These are phyloP conservation scores for Chymomyza caudatula DNA, from an alignment of 2,888 invertebrate species.

Conservation along the genomic window DNA sequence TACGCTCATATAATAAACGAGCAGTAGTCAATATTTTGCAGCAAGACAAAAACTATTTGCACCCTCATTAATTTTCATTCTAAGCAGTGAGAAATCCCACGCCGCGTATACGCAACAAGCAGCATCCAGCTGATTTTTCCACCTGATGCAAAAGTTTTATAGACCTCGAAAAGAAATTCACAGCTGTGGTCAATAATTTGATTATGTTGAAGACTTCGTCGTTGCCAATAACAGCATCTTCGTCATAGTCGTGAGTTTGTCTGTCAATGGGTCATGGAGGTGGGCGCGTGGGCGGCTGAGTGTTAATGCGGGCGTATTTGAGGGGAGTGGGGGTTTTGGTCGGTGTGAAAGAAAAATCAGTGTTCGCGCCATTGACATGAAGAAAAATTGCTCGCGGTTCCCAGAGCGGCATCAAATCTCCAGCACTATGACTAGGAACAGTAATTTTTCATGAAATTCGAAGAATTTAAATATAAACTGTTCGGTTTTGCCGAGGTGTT, in stretches of 20 bases:
- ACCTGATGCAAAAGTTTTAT: slow-evolving; percentile 21
- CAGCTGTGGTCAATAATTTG: slow-evolving; percentile 42
- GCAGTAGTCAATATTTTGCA: slow-evolving; percentile 1
- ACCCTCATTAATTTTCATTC: slow-evolving; percentile 27
- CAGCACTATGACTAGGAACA: slow-evolving; percentile 3
- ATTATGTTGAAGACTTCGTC: slow-evolving; percentile 13
- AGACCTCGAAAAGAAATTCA: slow-evolving; percentile 13
- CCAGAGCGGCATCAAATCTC: slow-evolving; percentile 39
- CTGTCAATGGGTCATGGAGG: slow-evolving; percentile 67
- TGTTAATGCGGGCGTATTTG: background rate
- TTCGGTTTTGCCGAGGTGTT: slow-evolving; percentile 53
- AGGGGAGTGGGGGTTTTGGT: background rate
- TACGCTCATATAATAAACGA: slow-evolving; percentile 26
- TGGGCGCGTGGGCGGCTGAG: slow-evolving; percentile 2
- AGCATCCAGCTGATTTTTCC: slow-evolving; percentile 5
- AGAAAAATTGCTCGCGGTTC: slow-evolving; percentile 58
- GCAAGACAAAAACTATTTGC: slow-evolving; percentile 26
- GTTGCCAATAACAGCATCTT: background rate
- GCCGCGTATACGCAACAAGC: background rate
- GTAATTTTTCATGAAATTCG: slow-evolving; percentile 53
- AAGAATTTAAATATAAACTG: slow-evolving; percentile 67
- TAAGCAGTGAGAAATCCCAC: background rate
- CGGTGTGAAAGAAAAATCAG: slow-evolving; percentile 55
- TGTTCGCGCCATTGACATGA: slow-evolving; percentile 57
- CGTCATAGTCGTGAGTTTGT: slow-evolving; percentile 55